Evolutionary conservation across 2,113 vertebrate species (phyloP), one percentile per base, ranked within the genome.

Genomic region (Tupaia chinensis): DNA sequence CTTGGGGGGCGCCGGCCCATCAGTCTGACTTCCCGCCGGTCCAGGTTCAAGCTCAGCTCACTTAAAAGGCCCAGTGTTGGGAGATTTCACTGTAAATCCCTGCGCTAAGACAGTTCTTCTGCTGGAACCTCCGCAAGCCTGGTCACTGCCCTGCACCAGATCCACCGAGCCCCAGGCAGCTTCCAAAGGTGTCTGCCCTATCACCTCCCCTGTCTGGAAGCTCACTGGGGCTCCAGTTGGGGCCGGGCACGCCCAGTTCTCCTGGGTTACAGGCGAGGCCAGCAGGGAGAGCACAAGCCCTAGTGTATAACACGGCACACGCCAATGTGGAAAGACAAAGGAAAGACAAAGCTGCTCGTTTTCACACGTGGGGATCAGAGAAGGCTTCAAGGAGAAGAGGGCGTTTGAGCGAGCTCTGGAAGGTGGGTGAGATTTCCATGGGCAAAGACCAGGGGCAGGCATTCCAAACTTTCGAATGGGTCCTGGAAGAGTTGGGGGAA

Each of bases 61-160:
- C 20, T 58, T 95, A 68, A 93, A 87, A 93, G 72, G 76, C n/a
- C 22, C 66, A 80, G 89, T 93, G 91, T 66, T 96, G 25, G 87
- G 53, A 72, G 20, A 79, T 81, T n/a, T 90, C 34, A 32, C 27
- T 85, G 22, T 20, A 87, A 91, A 73, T 53, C 61, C 22, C 74
- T 32, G 25, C 54, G 53, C 58, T 84, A 34, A 86, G 81, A 84
- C 19, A 80, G 53, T 27, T 5, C 77, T 63, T 70, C 19, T 0
- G 3, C 79, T 20, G 83, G 83, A 87, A 89, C 13, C n/a, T 94
- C 58, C 32, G 17, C 7, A 80, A 66, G 22, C 34, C 54, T 32
- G 7, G 13, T 56, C 19, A 76, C 20, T 68, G 86, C 32, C 56
- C 15, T 19, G 69, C 22, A 9, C 13, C 4, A 56, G 54, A 17